These are phyloP conservation scores for Hirudo medicinalis DNA, from an alignment of 1,140 invertebrate genomes.

Conservation along the genomic window DNA sequence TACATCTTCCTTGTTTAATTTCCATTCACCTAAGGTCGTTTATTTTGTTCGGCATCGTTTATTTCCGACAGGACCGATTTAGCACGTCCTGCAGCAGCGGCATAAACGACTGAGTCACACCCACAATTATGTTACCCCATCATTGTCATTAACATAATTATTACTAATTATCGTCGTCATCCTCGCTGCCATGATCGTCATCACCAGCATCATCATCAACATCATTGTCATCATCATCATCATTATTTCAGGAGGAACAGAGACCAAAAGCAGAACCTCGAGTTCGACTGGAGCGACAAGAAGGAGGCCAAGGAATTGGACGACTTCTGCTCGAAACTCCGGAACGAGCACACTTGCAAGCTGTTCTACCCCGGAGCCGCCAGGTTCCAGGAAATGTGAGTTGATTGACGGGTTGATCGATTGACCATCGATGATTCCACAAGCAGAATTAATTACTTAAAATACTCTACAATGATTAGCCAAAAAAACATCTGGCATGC, in stretches of 20 bases:
- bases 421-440: no score
- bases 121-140: no score
- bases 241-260: slow-evolving; percentile 49
- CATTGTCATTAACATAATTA: no score
- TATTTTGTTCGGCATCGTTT: not conserved
- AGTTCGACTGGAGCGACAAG: slow-evolving; percentile 79
- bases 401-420: not conserved
- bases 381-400: slow-evolving; percentile 41
- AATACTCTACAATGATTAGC: no score
- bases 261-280: slow-evolving; percentile 60
- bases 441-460: no score
- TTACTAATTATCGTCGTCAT: not conserved
- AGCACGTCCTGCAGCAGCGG: no score
- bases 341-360: slow-evolving; percentile 39
- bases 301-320: slow-evolving; percentile 63
- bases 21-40: not conserved
- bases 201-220: not conserved
- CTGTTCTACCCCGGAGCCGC: slow-evolving; percentile 40
- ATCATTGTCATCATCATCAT: not conserved
- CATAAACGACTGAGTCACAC: no score
- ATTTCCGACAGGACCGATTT: no score
- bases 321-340: slow-evolving; percentile 31
- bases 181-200: not conserved
- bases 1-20: not conserved
- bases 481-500: no score